A percentile compares a stretch with the other conserved stretches of the same genome.
Evolutionary conservation across 2,113 vertebrate species (phyloP).

Genomic region (Pionites leucogaster): DNA sequence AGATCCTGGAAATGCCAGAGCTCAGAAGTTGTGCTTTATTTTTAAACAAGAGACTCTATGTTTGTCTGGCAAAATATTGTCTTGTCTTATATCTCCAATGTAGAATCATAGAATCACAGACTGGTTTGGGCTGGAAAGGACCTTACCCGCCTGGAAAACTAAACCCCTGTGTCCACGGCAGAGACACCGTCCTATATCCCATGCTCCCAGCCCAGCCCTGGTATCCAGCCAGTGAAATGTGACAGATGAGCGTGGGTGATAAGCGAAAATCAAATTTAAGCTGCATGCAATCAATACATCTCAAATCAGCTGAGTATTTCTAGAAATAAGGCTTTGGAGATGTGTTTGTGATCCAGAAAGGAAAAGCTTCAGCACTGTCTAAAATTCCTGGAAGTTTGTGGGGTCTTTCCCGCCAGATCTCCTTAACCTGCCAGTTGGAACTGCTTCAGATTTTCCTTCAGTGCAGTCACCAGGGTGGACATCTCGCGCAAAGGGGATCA

Average conservation of each 20-base stretch:
- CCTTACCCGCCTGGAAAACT: background rate
- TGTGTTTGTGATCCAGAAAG: background rate
- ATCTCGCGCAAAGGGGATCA: background rate
- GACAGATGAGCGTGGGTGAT: background rate
- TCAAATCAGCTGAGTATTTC: background rate
- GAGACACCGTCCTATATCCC: background rate
- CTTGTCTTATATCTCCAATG: background rate
- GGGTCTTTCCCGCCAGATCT: background rate
- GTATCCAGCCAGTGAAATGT: background rate
- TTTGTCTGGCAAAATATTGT: background rate
- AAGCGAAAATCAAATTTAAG: background rate
- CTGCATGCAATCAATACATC: background rate
- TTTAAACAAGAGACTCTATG: background rate
- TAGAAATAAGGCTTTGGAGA: background rate
- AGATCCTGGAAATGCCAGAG: background rate
- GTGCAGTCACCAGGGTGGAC: accelerated
- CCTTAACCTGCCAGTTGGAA: background rate
- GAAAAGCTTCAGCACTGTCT: background rate
- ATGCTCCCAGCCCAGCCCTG: background rate
- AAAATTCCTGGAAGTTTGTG: background rate
- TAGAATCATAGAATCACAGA: background rate
- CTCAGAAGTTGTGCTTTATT: background rate
- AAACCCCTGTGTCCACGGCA: background rate
- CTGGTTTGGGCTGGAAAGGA: background rate
- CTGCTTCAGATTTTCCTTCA: background rate